Conservation (phyloP, 2,113 vertebrate genomes). For the Xyrauchen texanus region DNA sequence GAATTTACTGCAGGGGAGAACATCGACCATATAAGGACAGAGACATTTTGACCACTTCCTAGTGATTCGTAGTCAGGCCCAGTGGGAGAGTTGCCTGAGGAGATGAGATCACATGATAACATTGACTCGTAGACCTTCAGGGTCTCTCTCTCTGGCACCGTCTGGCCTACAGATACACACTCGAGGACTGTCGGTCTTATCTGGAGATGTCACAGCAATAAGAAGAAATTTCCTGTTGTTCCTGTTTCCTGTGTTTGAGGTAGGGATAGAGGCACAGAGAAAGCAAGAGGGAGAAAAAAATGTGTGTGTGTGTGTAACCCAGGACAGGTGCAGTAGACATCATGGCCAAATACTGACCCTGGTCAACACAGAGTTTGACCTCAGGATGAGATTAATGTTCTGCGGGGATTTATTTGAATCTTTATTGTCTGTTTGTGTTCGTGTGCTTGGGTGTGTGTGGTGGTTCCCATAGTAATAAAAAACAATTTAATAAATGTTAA, state of each 20-base stretch:
- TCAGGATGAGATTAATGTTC: conserved; percentile 68
- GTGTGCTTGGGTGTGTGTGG: background rate
- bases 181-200: conserved; percentile 59
- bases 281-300: background rate
- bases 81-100: conserved; percentile 9
- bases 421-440: conserved; percentile 27
- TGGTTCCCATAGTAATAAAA: background rate
- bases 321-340: conserved; percentile 69
- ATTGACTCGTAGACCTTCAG: conserved; percentile 23
- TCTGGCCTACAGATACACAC: conserved; percentile 24
- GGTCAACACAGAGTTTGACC: conserved; percentile 64
- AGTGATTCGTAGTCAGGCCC: conserved; percentile 13
- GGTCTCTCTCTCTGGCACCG: conserved; percentile 30
- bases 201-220: conserved; percentile 51
- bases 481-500: too few relatives aligned
- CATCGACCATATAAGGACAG: background rate
- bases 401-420: conserved; percentile 65
- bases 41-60: conserved; percentile 25
- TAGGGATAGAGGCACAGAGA: conserved; percentile 26
- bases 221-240: conserved; percentile 62
- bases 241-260: conserved; percentile 65
- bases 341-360: conserved; percentile 76
- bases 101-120: conserved; percentile 34
- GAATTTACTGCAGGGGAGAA: background rate
- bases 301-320: conserved; percentile 26